Evolutionary conservation across 2,888 invertebrate species (phyloP).

Genomic region (Ecdyonurus torrentis): DNA sequence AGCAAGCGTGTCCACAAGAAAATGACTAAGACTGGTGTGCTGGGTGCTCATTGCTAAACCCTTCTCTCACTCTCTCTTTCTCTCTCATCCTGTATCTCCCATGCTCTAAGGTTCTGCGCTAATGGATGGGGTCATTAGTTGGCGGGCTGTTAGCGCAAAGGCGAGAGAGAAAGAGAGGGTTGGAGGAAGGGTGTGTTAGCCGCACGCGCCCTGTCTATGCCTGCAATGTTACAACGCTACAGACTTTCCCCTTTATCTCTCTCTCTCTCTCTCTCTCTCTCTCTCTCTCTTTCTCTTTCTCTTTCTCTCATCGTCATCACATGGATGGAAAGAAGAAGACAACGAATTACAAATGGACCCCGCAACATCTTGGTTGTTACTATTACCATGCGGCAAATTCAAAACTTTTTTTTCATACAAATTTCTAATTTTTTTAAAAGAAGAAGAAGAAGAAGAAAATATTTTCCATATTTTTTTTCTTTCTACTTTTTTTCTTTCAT

Average conservation of each 20-base stretch:
- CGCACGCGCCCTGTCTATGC: neutral
- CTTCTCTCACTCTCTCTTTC: no score
- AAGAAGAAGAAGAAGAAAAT: no score
- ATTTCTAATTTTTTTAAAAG: neutral
- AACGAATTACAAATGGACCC: neutral
- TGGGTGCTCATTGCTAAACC: no score
- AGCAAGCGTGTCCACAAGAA: neutral
- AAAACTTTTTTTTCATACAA: neutral
- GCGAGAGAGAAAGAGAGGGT: no score
- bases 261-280: no score
- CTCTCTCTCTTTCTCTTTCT: no score
- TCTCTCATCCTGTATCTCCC: no score
- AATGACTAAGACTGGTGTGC: neutral
- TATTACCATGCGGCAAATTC: neutral
- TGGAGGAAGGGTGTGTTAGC: neutral
- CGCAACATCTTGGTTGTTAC: neutral
- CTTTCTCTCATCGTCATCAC: neutral
- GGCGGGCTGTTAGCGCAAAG: neutral
- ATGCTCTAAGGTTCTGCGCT: no score
- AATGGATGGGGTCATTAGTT: neutral
- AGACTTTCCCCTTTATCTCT: no score
- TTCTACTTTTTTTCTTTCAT: no score
- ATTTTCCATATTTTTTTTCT: no score
- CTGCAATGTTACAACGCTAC: no score
- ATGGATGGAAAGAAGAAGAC: neutral